A percentile compares a stretch with the other conserved stretches of the same genome.
Evolutionary conservation across 1,140 invertebrate genomes (phyloP).

Genomic region (Globodera rostochiensis): DNA sequence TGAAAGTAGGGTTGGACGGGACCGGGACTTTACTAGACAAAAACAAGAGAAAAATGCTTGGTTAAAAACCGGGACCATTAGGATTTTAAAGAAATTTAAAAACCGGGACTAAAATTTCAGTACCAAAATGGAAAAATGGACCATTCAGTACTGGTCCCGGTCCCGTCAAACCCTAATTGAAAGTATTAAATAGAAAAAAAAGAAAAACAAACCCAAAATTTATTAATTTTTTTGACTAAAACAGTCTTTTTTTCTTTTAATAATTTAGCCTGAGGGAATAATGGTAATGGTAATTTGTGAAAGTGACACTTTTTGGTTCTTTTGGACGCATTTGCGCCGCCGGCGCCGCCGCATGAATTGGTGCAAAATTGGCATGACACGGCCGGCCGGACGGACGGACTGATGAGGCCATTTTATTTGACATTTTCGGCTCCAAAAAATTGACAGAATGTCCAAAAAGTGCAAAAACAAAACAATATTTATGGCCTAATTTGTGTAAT

Average conservation of each 20-base stretch:
- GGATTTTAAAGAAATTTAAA: no score
- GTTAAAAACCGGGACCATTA: no score
- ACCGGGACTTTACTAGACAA: no score
- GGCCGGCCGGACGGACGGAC: neutral
- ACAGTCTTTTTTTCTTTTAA: no score
- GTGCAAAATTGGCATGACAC: neutral
- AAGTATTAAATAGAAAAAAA: neutral
- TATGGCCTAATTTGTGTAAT: no score
- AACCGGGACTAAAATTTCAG: no score
- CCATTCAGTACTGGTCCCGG: no score
- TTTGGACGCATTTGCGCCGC: neutral
- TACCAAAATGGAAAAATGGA: no score
- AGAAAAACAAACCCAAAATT: slow-evolving; percentile 1
- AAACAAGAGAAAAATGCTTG: no score
- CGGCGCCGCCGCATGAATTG: neutral
- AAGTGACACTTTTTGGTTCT: neutral
- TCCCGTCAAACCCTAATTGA: neutral
- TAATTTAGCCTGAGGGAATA: no score
- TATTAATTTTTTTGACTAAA: neutral
- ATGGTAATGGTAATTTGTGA: neutral
- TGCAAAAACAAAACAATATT: no score
- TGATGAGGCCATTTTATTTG: neutral
- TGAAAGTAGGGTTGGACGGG: neutral
- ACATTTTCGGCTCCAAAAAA: neutral
- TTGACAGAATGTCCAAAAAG: no score